Percentiles rank a stretch among this genome's conserved stretches.
Conservation (phyloP, 2,113 vertebrate species). For the Prionailurus bengalensis region DNA sequence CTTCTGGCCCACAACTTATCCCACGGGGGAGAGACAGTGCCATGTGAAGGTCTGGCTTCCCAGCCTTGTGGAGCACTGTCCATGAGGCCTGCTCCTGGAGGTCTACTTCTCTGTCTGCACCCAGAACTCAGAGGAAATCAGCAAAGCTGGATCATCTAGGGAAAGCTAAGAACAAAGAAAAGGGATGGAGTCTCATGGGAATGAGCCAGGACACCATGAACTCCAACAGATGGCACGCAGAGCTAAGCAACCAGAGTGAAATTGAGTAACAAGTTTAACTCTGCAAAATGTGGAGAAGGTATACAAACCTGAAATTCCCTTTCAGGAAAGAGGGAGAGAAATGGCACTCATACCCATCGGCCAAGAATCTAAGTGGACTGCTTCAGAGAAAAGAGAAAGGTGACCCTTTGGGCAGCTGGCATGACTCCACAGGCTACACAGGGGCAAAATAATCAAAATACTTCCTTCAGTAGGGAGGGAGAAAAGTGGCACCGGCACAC, state of each 20-base stretch:
- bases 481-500: not conserved
- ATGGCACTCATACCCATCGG: not conserved
- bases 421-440: not conserved
- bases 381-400: not conserved
- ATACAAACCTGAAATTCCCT: not conserved
- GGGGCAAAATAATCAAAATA: not conserved
- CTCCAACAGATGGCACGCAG: not conserved
- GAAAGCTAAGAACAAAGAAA: not conserved
- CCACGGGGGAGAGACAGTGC: not conserved
- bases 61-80: not conserved
- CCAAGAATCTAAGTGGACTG: not conserved
- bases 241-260: not conserved
- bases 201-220: not conserved
- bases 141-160: not conserved
- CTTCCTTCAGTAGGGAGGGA: not conserved
- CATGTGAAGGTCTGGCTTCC: not conserved
- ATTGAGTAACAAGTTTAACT: not conserved
- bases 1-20: not conserved
- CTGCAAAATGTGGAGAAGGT: not conserved
- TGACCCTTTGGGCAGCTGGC: not conserved
- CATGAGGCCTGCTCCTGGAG: not conserved
- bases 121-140: not conserved
- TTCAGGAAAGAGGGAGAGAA: not conserved
- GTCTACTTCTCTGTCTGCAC: not conserved
- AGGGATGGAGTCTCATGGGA: not conserved